Conservation (phyloP, 2,888 invertebrate species). For the Drosophila mettleri region DNA sequence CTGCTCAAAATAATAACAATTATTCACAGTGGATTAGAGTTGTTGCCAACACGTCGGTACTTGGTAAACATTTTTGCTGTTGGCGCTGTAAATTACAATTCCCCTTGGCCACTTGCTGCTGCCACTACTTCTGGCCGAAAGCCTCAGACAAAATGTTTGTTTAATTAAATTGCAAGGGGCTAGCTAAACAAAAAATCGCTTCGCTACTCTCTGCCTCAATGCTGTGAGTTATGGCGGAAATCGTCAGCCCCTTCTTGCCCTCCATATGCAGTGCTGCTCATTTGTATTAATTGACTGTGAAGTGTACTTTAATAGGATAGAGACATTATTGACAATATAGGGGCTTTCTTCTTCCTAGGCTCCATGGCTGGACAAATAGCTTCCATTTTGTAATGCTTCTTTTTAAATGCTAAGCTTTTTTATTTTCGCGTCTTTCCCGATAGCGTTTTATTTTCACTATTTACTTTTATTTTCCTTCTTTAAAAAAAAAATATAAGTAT, state of each 20-base stretch:
- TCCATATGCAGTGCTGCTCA: constrained; percentile 33
- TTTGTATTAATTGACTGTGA: constrained; percentile 76
- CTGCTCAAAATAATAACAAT: constrained; percentile 75
- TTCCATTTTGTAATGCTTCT: constrained; percentile 62
- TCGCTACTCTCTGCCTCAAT: constrained; percentile 9
- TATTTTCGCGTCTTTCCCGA: constrained; percentile 41
- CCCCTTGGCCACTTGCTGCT: constrained; percentile 57
- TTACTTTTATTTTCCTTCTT: constrained; percentile 53
- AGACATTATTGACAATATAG: constrained; percentile 47
- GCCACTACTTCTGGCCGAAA: constrained; percentile 37
- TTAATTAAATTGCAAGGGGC: constrained; percentile 75
- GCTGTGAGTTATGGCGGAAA: constrained; percentile 32
- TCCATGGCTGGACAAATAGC: constrained; percentile 31
- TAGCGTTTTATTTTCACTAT: constrained; percentile 51
- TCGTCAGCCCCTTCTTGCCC: constrained; percentile 7
- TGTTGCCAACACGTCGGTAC: constrained; percentile 75
- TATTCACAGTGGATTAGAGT: constrained; percentile 77
- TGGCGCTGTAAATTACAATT: constrained; percentile 70
- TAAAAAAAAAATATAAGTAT: constrained; percentile 10
- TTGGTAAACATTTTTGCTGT: constrained; percentile 64
- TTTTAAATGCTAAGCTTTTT: constrained; percentile 59
- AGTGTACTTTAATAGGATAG: constrained; percentile 58
- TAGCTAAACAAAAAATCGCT: constrained; percentile 21
- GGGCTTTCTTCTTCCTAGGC: neutral
- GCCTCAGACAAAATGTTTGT: constrained; percentile 73